Evolutionary conservation across 2,888 invertebrate species (phyloP), one percentile per base, ranked within the genome.

Genomic region (Orgyia antiqua): DNA sequence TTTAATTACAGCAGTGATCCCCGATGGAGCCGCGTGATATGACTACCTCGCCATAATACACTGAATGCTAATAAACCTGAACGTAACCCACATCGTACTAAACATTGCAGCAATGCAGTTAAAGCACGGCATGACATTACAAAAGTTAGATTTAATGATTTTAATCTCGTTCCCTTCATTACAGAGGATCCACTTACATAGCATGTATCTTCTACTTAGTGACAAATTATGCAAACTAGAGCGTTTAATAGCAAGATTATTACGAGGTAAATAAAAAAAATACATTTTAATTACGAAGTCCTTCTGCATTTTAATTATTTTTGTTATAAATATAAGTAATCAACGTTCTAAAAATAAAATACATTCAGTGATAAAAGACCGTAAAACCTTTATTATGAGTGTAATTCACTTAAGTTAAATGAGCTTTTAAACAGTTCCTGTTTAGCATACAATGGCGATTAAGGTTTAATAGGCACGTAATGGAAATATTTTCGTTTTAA

Each of bases 1-100:
- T 75, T 82, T 83, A 83, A 83, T 83, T 82, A 79, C 61, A 51
- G 55, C 59, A 58, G 60, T 45, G 73, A 73, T 73, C 64, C 69
- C 59, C 66, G 76, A 73, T 75, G 70, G 70, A 66, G 68, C 52
- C 45, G 49, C 50, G 61, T 65, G 73, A 77, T 74, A 68, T 59
- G 63, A 42, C 49, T 47, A 41, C 27, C 47, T 45, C 50, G 39
- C 52, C 52, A 63, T 63, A 61, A 61, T 58, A 50, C 37, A 39
- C 43, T 36, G 33, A 39, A 38, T 46, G 45, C 36, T 65, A 61
- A 64, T 69, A 70, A 71, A 57, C 48, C 51, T 49, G 63, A 39
- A 61, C 45, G 50, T 52, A 39, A 50, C 49, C 51, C 44, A 57
- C 58, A 52, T 51, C 48, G 53, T 44, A 49, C 52, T 60, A 50